Evolutionary conservation across 1,140 invertebrate genomes (phyloP), one percentile per base, ranked within the genome.

Genomic region (Drosophila ohnishii): DNA sequence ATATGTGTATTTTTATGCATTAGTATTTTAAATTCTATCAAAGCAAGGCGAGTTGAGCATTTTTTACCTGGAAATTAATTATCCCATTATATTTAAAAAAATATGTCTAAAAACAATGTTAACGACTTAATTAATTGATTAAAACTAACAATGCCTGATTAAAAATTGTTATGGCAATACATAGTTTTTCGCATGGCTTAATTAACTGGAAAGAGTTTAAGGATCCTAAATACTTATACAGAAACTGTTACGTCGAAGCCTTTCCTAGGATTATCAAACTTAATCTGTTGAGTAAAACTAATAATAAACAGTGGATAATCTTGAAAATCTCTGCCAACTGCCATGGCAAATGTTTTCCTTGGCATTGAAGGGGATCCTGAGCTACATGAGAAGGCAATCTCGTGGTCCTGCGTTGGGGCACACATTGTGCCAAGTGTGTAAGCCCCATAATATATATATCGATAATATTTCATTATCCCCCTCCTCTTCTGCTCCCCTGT

Each of bases 401-500:
- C 14, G 10, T 37, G 56, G 51, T 5, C 25, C 30, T 64, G 44
- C 19, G 13, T 9, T n/a, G 57, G 42, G 64, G 48, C 40, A 61
- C 66, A 65, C 67, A 72, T 57, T 62, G 70, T 25, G 70, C 69
- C 44, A 65, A 65, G 71, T 75, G 73, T 77, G 76, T 87, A 77
- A 80, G 80, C 60, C 55, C 67, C 64, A 56, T 88, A 87, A 83
- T 86, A 86, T 86, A 86, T 86, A 86, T 86, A 86, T 86, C 79
- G 83, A 86, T 86, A 87, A 87, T 87, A 87, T 87, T 87, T 87
- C 79, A 86, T 86, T 86, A 86, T 11, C 16, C 22, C 22, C 30
- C 16, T 10, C 11, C 13, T 1, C 3, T 10, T 0, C 45, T 30
- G n/a, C 8, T 30, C 35, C 40, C 35, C 14, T 42, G 44, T 47